phyloP scores from a whole-genome alignment of 2,113 vertebrate species.

The Todiramphus saurophagus region DNA sequence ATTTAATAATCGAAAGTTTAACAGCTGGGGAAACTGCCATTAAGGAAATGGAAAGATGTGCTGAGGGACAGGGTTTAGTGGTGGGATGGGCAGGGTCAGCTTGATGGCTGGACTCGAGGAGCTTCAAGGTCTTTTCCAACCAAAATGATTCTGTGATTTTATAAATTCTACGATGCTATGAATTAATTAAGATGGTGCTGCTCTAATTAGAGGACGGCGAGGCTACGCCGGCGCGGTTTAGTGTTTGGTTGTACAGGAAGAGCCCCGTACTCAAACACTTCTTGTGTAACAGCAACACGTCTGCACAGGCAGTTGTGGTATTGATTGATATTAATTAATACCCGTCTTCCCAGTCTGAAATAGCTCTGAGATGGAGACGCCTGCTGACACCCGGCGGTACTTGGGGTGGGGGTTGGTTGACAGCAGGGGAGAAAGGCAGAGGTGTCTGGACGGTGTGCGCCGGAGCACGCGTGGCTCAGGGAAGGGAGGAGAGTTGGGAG shows the following conservation, averaged over 20 bases:
- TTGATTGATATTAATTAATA: background rate
- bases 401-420: no score
- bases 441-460: no score
- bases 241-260: background rate
- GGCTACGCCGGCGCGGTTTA: accelerated
- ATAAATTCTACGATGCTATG: no score
- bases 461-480: background rate
- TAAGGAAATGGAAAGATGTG: no score
- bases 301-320: background rate
- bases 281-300: background rate
- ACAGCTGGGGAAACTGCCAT: background rate
- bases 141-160: no score
- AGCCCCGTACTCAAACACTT: background rate
- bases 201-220: background rate
- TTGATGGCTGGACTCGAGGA: no score
- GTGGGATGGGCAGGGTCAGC: no score
- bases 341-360: background rate
- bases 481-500: background rate
- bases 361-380: background rate
- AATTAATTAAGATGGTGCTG: no score
- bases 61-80: no score
- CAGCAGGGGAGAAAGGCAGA: no score
- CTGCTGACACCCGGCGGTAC: no score
- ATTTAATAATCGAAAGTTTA: background rate
- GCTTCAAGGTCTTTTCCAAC: no score